These are phyloP conservation scores for Smithornis capensis DNA, from an alignment of 2,113 vertebrate species.

Conservation along the genomic window DNA sequence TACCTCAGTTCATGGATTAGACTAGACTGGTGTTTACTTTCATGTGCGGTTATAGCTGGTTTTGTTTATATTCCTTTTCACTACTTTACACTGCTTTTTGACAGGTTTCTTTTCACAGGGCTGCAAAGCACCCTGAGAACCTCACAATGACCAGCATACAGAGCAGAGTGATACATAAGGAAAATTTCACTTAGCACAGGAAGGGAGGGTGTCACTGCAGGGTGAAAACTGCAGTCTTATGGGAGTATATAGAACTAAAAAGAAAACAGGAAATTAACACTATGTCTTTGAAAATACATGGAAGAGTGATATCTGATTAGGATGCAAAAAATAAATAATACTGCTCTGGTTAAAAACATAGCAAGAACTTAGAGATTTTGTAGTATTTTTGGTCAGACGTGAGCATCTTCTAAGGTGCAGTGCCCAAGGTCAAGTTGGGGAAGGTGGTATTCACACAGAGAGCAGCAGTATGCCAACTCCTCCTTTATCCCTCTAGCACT, in stretches of 20 bases:
- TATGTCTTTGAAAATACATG: not conserved
- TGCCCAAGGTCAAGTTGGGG: not conserved
- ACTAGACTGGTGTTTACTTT: not conserved
- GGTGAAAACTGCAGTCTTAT: not conserved
- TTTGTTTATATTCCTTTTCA: not conserved
- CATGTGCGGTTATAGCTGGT: not conserved
- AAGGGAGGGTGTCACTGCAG: not conserved
- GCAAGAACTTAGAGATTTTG: not conserved
- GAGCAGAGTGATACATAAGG: not conserved
- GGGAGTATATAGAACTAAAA: not conserved
- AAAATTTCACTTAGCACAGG: not conserved
- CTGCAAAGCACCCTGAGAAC: not conserved
- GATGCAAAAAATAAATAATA: not conserved
- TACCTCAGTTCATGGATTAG: not conserved
- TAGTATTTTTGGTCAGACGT: not conserved
- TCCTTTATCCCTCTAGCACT: not conserved
- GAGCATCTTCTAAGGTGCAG: not conserved
- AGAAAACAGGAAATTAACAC: not conserved
- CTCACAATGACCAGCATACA: fast-evolving
- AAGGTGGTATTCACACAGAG: not conserved
- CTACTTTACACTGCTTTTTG: not conserved
- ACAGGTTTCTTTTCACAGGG: not conserved
- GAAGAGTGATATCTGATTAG: not conserved
- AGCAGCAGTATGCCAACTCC: not conserved
- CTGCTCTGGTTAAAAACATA: not conserved